Base-by-base conservation (phyloP, 2,113 vertebrate species). In the Notothenia rossii region DNA sequence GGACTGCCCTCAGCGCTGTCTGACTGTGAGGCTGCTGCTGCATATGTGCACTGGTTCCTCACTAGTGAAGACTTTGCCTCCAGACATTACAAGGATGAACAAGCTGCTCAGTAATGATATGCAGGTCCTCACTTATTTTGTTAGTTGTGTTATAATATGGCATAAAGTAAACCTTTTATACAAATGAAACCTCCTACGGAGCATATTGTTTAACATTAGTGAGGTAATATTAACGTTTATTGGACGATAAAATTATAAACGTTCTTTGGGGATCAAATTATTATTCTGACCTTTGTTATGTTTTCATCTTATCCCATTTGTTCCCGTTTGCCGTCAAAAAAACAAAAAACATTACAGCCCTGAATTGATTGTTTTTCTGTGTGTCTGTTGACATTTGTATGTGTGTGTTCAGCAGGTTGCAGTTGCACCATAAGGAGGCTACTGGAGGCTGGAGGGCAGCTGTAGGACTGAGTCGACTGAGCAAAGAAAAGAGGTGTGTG, bases 371-470 rank as follows among this genome's bases (percentile, higher is more conserved):
- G 12, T 46, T 50, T 67, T 13, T 50, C 46, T 45, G 53, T 59
- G 43, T 62, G 29, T 64, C 12, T 62, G 77, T 5, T 59, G 71
- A 64, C 56, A 77, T 66, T 15, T 81, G 54, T 45, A 20, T 25
- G 13, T 60, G 36, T 63, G 36, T 61, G 36, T 51, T n/a, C 54
- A 48, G 63, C 64, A 62, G 55, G 51, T 46, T 67, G 51, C 80
- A 80, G 64, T 43, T 80, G 59, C 14, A 58, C 29, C 55, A 40
- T 51, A 13, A 71, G 49, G 29, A 43, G 68, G 51, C 72, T 46
- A 70, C 45, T 79, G 55, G 46, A 76, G 72, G 69, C 83, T 33
- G 33, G 61, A 74, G 77, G 77, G 74, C 77, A 85, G 72, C 63
- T 63, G 68, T 15, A n/a, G 63, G 63, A 20, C 15, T n/a, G 20